Percentiles rank a stretch among this genome's conserved stretches.
Conservation (phyloP, 2,797 vertebrate species). For the Leuciscus waleckii region DNA sequence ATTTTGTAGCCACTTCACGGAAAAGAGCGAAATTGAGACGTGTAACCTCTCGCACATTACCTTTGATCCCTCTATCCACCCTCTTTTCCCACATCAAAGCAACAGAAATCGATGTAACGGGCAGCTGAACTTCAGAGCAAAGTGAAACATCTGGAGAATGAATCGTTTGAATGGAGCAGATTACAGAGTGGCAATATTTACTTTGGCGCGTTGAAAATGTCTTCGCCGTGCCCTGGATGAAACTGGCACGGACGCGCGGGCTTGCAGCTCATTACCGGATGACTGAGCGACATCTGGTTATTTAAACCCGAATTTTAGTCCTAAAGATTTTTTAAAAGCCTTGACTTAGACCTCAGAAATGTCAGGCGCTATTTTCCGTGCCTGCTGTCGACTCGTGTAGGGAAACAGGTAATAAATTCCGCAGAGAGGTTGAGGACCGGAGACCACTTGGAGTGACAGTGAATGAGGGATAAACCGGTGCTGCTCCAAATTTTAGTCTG, state of each 20-base stretch:
- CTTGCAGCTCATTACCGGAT: conserved; percentile 52
- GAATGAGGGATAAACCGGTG: conserved; percentile 36
- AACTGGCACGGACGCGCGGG: conserved; percentile 43
- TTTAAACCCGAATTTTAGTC: conserved; percentile 60
- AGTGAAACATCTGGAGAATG: conserved; percentile 76
- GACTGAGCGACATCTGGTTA: conserved; percentile 55
- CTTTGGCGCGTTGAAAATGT: conserved; percentile 54
- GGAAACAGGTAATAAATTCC: conserved; percentile 72
- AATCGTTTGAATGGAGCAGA: conserved; percentile 55
- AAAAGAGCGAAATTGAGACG: conserved; percentile 4
- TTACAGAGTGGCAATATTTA: conserved; percentile 59
- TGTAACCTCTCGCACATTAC: conserved; percentile 36
- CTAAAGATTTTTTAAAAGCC: conserved; percentile 39
- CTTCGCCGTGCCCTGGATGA: conserved; percentile 37
- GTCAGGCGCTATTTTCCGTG: conserved; percentile 57
- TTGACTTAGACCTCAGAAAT: conserved; percentile 38
- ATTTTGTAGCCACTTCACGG: background rate
- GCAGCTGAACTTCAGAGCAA: conserved; percentile 56
- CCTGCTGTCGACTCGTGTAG: conserved; percentile 71
- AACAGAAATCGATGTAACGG: conserved; percentile 64
- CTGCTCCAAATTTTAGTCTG: conserved; percentile 9
- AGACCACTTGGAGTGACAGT: conserved; percentile 52
- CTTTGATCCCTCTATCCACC: conserved; percentile 64
- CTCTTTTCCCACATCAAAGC: conserved; percentile 65
- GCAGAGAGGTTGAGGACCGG: conserved; percentile 50